Evolutionary conservation across 1,140 invertebrate species (phyloP).

Genomic region (Pygmarrhopalites habei): DNA sequence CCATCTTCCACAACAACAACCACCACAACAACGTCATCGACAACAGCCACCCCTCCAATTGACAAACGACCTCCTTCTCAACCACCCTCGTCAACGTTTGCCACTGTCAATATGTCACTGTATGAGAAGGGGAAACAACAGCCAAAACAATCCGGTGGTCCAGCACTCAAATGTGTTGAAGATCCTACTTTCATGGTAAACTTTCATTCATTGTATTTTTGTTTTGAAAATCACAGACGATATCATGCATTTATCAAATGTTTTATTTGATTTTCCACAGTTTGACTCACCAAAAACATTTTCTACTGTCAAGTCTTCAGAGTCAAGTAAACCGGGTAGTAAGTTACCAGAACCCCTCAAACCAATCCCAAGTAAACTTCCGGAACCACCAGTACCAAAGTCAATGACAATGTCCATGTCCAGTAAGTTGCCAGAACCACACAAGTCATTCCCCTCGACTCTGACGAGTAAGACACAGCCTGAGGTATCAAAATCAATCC

Average conservation of each 20-base stretch:
- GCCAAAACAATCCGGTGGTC: constrained; percentile 21
- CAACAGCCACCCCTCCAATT: neutral
- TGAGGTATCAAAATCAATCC: neutral
- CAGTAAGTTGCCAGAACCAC: neutral
- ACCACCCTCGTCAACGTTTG: neutral
- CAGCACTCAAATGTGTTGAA: constrained; percentile 50
- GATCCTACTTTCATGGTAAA: constrained; percentile 52
- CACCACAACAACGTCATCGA: neutral
- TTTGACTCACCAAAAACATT: constrained; percentile 16
- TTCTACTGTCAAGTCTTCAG: constrained; percentile 1
- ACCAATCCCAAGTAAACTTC: neutral
- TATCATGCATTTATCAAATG: too few species aligned
- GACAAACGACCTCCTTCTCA: neutral
- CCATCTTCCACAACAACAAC: neutral
- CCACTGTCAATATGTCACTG: too few species aligned
- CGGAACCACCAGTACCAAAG: neutral
- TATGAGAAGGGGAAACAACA: neutral
- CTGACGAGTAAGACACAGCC: neutral
- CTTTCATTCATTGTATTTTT: too few species aligned
- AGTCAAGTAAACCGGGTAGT: neutral
- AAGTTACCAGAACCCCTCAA: constrained; percentile 10
- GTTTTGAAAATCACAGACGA: too few species aligned
- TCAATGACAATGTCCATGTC: neutral
- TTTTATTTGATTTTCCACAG: constrained; percentile 17
- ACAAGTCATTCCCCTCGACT: neutral